Percentiles rank a stretch among this genome's conserved stretches.
Evolutionary conservation across 2,888 invertebrate genomes (phyloP).

Genomic region (Liopterus haemorrhoidalis): DNA sequence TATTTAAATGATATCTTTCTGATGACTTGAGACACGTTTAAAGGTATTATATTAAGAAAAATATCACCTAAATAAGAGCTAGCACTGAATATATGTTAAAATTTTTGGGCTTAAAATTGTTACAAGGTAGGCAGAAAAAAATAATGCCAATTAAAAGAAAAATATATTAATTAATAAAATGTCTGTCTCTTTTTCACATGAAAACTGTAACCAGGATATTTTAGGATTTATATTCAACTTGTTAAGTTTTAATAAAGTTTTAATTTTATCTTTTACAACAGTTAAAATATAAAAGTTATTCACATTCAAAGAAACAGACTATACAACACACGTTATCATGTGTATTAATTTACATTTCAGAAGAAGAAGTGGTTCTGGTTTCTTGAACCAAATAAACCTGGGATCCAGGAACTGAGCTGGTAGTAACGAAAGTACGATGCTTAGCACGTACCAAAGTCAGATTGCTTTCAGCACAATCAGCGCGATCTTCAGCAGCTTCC

Average conservation of each 20-base stretch:
- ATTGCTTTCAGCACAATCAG: conserved; percentile 91
- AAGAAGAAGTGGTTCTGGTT: conserved; percentile 59
- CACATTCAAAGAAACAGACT: no score
- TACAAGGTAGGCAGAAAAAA: no score
- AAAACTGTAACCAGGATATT: no score
- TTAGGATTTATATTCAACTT: conserved; percentile 22
- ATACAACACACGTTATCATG: not conserved
- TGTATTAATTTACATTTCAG: conserved; percentile 38
- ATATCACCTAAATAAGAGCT: conserved; percentile 15
- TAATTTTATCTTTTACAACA: no score
- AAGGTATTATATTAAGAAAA: conserved; percentile 19
- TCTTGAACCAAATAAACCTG: conserved; percentile 88
- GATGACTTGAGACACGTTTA: conserved; percentile 27
- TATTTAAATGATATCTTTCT: conserved; percentile 27
- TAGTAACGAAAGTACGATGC: conserved; percentile 96
- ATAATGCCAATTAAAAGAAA: no score
- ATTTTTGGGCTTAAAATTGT: no score
- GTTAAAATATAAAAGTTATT: no score
- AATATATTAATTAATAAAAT: no score
- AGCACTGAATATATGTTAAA: no score
- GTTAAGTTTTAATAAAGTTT: conserved; percentile 19
- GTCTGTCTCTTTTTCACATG: no score
- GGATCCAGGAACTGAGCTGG: conserved; percentile 85
- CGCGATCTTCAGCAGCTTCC: conserved; percentile 95
- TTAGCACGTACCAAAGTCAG: conserved; percentile 93